Percentiles rank a stretch among this genome's conserved stretches.
These are phyloP conservation scores for Microctonus hyperodae DNA, from an alignment of 2,888 invertebrate species.

Conservation along the genomic window DNA sequence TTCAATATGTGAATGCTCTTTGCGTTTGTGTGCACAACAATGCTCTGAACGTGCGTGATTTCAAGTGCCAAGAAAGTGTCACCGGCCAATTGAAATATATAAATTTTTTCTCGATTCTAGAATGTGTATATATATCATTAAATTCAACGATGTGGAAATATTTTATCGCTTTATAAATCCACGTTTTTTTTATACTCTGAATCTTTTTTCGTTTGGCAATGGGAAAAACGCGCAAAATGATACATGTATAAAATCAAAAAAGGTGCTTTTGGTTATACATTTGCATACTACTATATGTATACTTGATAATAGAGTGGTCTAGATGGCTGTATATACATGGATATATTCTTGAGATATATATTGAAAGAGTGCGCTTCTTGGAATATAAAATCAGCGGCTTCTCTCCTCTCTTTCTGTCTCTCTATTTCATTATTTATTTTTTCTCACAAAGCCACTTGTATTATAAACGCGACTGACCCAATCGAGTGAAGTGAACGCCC, in stretches of 20 bases:
- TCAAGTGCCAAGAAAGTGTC: slow-evolving; percentile 23
- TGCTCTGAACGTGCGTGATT: slow-evolving; percentile 8
- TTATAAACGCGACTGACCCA: slow-evolving; percentile 43
- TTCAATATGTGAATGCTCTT: not conserved
- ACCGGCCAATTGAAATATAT: not conserved
- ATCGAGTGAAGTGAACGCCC: slow-evolving; percentile 58
- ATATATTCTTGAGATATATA: slow-evolving; percentile 43
- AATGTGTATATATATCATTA: not conserved
- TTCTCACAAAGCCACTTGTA: slow-evolving; percentile 35
- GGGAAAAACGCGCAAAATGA: not conserved
- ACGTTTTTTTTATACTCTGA: not conserved
- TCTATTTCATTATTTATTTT: slow-evolving; percentile 7
- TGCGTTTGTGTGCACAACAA: not conserved
- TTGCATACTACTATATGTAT: no score
- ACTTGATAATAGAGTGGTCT: no score
- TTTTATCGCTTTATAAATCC: no score
- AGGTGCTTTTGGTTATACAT: not conserved
- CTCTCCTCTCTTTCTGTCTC: slow-evolving; percentile 24
- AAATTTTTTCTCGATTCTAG: not conserved
- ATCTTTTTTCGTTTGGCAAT: no score
- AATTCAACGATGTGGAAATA: not conserved
- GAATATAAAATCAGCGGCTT: slow-evolving; percentile 57
- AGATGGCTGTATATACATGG: not conserved
- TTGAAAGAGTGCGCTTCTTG: slow-evolving; percentile 52
- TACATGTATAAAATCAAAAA: not conserved